Conservation (phyloP, 2,113 vertebrate species). For the Scortum barcoo region DNA sequence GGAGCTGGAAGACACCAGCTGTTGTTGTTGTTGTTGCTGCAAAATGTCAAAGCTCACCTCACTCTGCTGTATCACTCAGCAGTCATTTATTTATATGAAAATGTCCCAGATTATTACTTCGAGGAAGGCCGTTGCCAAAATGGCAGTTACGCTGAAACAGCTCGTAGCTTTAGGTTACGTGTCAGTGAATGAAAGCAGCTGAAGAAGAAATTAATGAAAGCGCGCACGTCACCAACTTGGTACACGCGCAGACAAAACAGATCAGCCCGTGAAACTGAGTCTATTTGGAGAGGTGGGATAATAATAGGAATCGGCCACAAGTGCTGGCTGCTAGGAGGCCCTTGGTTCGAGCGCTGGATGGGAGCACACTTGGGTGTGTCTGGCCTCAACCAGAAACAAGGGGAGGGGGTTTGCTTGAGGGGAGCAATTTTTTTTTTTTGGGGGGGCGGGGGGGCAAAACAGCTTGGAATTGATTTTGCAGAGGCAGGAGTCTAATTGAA, state of each 20-base stretch:
- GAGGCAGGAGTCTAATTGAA: constrained; percentile 69
- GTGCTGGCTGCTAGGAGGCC: constrained; percentile 6
- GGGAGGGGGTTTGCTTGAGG: neutral
- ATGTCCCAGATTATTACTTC: constrained; percentile 55
- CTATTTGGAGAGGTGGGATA: constrained; percentile 50
- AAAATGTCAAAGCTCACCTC: constrained; percentile 32
- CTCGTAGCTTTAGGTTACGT: constrained; percentile 51
- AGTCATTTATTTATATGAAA: constrained; percentile 54
- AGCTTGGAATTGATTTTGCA: constrained; percentile 71
- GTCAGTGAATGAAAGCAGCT: constrained; percentile 60
- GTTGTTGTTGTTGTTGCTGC: constrained; percentile 5
- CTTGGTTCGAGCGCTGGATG: constrained; percentile 16
- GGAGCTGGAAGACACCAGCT: constrained; percentile 32
- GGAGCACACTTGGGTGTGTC: constrained; percentile 26
- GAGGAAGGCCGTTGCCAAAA: constrained; percentile 50
- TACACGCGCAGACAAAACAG: constrained; percentile 63
- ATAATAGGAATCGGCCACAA: constrained; percentile 56
- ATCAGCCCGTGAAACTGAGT: constrained; percentile 60
- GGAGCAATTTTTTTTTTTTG: constrained; percentile 21
- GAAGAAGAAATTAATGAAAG: constrained; percentile 69
- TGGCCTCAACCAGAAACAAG: constrained; percentile 19
- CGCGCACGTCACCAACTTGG: constrained; percentile 23
- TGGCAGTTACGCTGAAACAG: constrained; percentile 45
- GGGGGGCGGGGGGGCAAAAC: constrained; percentile 29
- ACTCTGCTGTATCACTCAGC: constrained; percentile 17